Conservation (phyloP, 2,113 vertebrate genomes). For the Onychorhynchus coronatus region DNA sequence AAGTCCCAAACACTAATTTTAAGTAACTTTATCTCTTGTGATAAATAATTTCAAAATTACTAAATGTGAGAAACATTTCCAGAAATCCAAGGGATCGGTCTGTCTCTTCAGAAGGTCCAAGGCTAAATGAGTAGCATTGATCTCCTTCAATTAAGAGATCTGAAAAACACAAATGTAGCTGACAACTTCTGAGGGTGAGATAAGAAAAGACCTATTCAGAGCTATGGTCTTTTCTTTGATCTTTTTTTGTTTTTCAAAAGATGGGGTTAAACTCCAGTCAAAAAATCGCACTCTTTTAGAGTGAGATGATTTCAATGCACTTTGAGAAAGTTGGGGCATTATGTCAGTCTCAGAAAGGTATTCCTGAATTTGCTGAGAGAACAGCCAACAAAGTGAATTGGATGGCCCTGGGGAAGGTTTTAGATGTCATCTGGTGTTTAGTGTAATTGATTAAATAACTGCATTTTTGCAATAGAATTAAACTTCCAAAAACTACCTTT, state of each 20-base stretch:
- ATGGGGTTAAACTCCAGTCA: background rate
- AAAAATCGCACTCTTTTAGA: background rate
- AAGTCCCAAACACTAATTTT: background rate
- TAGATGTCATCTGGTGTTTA: background rate
- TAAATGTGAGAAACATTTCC: background rate
- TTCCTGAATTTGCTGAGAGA: background rate
- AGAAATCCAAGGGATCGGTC: conserved; percentile 61
- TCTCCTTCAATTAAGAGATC: conserved; percentile 34
- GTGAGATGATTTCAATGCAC: background rate
- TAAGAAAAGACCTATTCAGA: conserved; percentile 57
- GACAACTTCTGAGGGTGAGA: conserved; percentile 64
- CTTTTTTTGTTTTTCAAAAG: conserved; percentile 48
- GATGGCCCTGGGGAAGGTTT: background rate
- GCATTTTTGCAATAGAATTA: conserved; percentile 2
- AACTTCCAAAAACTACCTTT: background rate
- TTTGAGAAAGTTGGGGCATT: background rate
- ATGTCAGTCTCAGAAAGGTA: background rate
- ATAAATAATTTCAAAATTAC: background rate
- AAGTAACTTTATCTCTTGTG: background rate
- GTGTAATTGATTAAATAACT: conserved; percentile 48
- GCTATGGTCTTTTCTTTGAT: conserved; percentile 5
- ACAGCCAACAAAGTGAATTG: background rate
- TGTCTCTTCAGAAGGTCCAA: conserved; percentile 56
- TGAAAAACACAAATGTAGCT: conserved; percentile 69
- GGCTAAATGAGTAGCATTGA: conserved; percentile 52